Conservation (phyloP, 2,888 invertebrate genomes). For the Camptogramma bilineatum region DNA sequence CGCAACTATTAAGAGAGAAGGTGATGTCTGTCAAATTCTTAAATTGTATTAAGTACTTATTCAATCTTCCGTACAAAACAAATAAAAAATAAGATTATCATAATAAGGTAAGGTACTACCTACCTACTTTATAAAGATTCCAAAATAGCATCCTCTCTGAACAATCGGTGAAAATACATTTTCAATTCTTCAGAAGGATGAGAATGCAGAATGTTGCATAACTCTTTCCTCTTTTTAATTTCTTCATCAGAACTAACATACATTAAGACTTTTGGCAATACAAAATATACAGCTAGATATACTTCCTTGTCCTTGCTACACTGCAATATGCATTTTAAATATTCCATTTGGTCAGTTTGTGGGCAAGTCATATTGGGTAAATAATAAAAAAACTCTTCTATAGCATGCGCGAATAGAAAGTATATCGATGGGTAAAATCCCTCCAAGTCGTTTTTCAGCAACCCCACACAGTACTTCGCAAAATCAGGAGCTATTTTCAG, state of each 20-base stretch:
- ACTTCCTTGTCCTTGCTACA: conserved; percentile 32
- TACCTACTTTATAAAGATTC: too few species aligned
- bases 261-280: conserved; percentile 15
- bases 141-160: conserved; percentile 9
- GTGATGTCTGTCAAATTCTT: too few species aligned
- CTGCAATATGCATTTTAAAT: conserved; percentile 28
- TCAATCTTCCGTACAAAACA: too few species aligned
- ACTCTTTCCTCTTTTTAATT: conserved; percentile 33
- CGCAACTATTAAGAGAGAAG: too few species aligned
- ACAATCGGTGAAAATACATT: conserved; percentile 45
- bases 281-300: conserved; percentile 24
- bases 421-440: conserved; percentile 41
- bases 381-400: conserved; percentile 28
- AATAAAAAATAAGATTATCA: too few species aligned
- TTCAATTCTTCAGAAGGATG: conserved; percentile 48
- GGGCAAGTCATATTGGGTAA: conserved; percentile 6
- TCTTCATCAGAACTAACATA: conserved; percentile 19
- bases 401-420: conserved; percentile 38
- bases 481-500: conserved; percentile 40
- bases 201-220: conserved; percentile 41
- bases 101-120: too few species aligned
- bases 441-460: conserved; percentile 45
- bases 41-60: too few species aligned
- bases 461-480: conserved; percentile 37
- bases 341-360: conserved; percentile 18